Percentiles rank a stretch among this genome's conserved stretches.
These are phyloP conservation scores for Mionectes macconnelli DNA, from an alignment of 2,113 vertebrate genomes.

Conservation along the genomic window DNA sequence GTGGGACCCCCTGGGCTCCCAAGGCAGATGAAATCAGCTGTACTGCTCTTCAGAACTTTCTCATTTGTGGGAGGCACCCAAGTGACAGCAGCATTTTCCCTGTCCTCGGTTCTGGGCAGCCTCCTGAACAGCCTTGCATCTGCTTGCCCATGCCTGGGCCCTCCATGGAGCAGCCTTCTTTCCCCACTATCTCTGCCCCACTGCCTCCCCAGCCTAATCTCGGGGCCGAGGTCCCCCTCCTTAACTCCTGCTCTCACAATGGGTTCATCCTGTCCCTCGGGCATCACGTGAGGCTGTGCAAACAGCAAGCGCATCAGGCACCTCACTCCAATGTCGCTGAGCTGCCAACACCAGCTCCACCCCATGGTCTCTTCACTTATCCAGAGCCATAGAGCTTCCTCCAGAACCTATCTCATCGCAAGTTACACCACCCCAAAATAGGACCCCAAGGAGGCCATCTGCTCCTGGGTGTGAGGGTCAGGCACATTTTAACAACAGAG, in stretches of 20 bases:
- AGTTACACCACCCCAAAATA: background rate
- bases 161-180: background rate
- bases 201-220: constrained; percentile 12
- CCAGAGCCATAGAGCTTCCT: background rate
- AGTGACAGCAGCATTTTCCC: background rate
- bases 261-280: background rate
- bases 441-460: background rate
- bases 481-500: background rate
- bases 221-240: background rate
- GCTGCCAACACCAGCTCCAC: background rate
- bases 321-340: background rate
- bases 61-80: background rate
- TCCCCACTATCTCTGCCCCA: background rate
- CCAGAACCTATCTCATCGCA: background rate
- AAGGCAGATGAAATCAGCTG: background rate
- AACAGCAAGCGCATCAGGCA: background rate
- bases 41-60: background rate
- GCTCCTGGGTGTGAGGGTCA: background rate
- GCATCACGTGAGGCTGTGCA: constrained; percentile 46
- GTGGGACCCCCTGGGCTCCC: accelerated
- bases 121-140: background rate
- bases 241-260: background rate
- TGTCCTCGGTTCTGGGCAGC: background rate
- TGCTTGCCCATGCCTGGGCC: background rate
- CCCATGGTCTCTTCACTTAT: background rate